Evolutionary conservation across 2,888 invertebrate species (phyloP).

Genomic region (Prosapia bicincta): DNA sequence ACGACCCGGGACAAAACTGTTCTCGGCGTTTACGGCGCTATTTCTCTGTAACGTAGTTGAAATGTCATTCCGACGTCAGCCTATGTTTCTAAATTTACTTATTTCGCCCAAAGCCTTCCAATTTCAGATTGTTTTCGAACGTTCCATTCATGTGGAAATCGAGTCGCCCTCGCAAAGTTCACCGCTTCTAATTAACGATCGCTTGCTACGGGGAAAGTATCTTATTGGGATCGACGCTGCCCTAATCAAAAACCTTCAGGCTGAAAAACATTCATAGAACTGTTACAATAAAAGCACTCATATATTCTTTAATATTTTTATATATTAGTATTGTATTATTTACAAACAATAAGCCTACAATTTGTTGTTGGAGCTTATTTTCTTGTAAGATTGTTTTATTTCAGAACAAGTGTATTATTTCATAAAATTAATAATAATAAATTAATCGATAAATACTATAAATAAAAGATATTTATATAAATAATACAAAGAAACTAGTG

Average conservation of each 20-base stretch:
- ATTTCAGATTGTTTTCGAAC: neutral
- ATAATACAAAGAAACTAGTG: too few relatives aligned
- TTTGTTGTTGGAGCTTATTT: too few relatives aligned
- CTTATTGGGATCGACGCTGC: neutral
- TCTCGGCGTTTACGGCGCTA: neutral
- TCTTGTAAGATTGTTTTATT: too few relatives aligned
- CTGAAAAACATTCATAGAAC: neutral
- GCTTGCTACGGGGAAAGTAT: neutral
- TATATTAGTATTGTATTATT: too few relatives aligned
- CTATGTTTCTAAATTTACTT: neutral
- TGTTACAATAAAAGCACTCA: too few relatives aligned
- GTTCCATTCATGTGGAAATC: neutral
- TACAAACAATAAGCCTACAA: too few relatives aligned
- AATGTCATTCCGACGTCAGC: neutral
- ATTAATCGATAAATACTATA: too few relatives aligned
- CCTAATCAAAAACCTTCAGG: neutral
- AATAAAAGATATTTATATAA: too few relatives aligned
- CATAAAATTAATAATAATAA: too few relatives aligned
- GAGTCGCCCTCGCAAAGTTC: neutral
- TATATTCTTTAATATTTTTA: too few relatives aligned
- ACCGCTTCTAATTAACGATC: neutral
- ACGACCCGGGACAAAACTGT: neutral
- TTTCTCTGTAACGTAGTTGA: neutral
- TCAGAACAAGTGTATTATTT: too few relatives aligned
- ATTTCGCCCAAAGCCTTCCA: neutral